Base-by-base conservation (phyloP, 2,113 vertebrate species). In the Litocranius walleri region DNA sequence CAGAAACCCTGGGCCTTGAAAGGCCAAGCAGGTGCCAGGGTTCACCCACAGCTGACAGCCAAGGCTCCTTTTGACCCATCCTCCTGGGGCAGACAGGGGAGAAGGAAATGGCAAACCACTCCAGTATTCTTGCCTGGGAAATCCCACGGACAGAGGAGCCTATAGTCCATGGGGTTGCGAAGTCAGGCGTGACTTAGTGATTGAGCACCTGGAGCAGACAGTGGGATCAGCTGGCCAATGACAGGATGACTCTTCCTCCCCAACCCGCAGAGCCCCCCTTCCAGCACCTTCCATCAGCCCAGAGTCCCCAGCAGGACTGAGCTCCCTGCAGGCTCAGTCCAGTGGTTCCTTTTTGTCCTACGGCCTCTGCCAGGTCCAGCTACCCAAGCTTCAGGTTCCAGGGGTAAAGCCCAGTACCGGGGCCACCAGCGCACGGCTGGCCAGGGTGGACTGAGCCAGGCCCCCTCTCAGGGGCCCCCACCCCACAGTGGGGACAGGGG, bases 251-350 rank as follows among this genome's bases (percentile, higher is more conserved):
- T 50, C 36, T 3, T 21, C 67, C 13, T 12, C 50, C 48, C 15
- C 5, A 1, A 12, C 16, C 5, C 0, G 0, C 17, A 43, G 2
- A 8, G 50, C 2, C 4, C 52, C 57, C 7, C 29, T 40, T 40
- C 48, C 0, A n/a, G 13, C n/a, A 30, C 52, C 64, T 77, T 48
- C 84, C 62, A 54, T 19, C 33, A 10, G 23, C 52, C 45, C 23
- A 36, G 85, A 48, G 64, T 52, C 33, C 67, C 43, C 9, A 15
- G 59, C 6, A 67, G 23, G 16, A 77, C 36, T 1, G 2, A 77
- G 23, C 30, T 96, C 61, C 71, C 7, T 0, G 61, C 56, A 43
- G 27, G 30, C 82, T 95, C 74, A 11, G 36, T 10, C 29, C 23
- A 40, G 21, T 23, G 4, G 30, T 15, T 71, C 12, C 25, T 90